Percentiles rank a stretch among this genome's conserved stretches.
phyloP scores from a whole-genome alignment of 2,113 vertebrate species.

The Pardalotus punctatus region DNA sequence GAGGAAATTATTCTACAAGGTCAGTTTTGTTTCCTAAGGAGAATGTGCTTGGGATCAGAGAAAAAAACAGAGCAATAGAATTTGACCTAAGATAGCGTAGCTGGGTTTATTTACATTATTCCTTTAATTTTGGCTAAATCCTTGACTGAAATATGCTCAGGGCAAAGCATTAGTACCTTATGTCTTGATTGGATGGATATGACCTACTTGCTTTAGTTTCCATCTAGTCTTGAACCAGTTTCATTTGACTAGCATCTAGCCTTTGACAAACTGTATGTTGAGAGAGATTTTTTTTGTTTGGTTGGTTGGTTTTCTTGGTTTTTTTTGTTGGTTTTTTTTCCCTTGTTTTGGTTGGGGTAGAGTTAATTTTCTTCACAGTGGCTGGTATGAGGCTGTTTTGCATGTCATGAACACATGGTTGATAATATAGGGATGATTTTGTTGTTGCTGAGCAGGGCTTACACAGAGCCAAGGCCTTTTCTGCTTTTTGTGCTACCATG shows the following conservation, averaged over 20 bases:
- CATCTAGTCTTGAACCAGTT: background rate
- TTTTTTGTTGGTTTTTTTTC: background rate
- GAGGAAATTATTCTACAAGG: slow-evolving; percentile 71
- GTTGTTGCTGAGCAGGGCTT: background rate
- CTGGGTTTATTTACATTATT: background rate
- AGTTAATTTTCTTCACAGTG: background rate
- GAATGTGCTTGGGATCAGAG: background rate
- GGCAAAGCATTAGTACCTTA: background rate
- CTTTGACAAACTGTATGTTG: background rate
- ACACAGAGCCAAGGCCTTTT: background rate
- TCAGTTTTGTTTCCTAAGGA: slow-evolving; percentile 58
- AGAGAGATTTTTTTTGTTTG: background rate
- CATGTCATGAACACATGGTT: background rate
- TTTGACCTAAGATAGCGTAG: background rate
- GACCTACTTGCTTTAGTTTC: background rate
- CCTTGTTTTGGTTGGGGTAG: background rate
- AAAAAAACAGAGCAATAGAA: background rate
- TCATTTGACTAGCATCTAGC: background rate
- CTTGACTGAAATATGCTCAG: background rate
- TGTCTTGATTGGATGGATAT: background rate
- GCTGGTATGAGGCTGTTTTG: background rate
- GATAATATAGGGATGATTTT: background rate
- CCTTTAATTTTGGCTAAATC: background rate
- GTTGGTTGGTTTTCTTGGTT: background rate
- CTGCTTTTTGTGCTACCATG: background rate